Percentiles rank a stretch among this genome's conserved stretches.
Evolutionary conservation across 2,797 vertebrate species (phyloP).

Genomic region (Mormyrus hasselquistii): DNA sequence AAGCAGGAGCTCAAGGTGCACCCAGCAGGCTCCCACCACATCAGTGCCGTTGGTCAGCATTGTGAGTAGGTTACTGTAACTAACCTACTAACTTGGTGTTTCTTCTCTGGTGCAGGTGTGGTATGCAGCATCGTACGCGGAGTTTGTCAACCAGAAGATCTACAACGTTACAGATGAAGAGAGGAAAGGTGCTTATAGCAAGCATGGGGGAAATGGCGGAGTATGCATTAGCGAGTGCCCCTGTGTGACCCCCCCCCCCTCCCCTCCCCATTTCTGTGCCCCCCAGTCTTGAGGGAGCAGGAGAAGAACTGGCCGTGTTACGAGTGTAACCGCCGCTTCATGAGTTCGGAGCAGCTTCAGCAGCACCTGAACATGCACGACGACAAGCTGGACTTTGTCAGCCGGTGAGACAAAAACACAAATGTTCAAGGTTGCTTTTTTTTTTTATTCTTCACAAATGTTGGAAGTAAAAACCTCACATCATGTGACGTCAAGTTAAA

Average conservation of each 20-base stretch:
- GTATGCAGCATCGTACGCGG: slow-evolving; percentile 94
- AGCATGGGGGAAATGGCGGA: not conserved
- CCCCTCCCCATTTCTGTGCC: not conserved
- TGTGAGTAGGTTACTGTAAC: not conserved
- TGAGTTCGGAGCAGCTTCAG: slow-evolving; percentile 94
- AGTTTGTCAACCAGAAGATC: slow-evolving; percentile 92
- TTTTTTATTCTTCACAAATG: not conserved
- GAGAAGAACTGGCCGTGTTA: slow-evolving; percentile 99
- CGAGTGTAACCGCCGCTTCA: slow-evolving; percentile 89
- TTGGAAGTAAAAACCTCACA: not conserved
- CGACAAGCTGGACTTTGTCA: slow-evolving; percentile 84
- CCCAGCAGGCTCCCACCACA: not conserved
- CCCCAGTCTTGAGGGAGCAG: slow-evolving; percentile 85
- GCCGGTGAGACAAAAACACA: slow-evolving; percentile 61
- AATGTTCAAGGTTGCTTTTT: not conserved
- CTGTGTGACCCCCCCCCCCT: not conserved
- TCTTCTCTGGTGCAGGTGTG: slow-evolving; percentile 71
- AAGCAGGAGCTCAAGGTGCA: slow-evolving; percentile 95
- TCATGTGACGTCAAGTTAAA: not conserved
- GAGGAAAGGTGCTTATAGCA: slow-evolving; percentile 72
- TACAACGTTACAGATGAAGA: slow-evolving; percentile 96
- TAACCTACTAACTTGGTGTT: not conserved
- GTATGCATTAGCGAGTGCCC: not conserved
- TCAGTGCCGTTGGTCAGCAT: not conserved
- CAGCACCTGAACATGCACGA: slow-evolving; percentile 97